Conservation (phyloP, 1,140 invertebrate genomes). For the Hycleus phaleratus region DNA sequence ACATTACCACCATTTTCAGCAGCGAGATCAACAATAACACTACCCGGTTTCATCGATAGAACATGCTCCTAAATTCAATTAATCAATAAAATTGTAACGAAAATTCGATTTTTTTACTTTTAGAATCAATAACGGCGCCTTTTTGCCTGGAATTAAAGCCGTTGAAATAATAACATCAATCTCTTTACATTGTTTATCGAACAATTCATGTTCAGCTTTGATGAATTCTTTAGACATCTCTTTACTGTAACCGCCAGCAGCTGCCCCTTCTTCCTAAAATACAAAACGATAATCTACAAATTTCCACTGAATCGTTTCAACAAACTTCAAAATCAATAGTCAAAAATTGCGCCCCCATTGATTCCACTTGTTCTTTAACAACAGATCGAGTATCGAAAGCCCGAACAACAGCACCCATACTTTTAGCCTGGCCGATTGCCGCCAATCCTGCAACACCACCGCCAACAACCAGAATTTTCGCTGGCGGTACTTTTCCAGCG, state of each 20-base stretch:
- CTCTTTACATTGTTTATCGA: conserved; percentile 77
- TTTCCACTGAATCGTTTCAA: neutral
- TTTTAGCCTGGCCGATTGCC: conserved; percentile 76
- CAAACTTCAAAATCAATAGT: conserved; percentile 63
- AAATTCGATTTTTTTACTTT: conserved; percentile 38
- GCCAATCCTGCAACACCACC: conserved; percentile 83
- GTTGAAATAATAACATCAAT: conserved; percentile 78
- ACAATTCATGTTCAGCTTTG: conserved; percentile 77
- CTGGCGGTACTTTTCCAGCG: conserved; percentile 77
- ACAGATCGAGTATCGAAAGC: conserved; percentile 81
- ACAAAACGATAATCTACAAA: neutral
- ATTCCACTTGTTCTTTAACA: conserved; percentile 84
- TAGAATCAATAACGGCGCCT: conserved; percentile 72
- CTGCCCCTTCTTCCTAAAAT: conserved; percentile 72
- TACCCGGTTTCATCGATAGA: conserved; percentile 79
- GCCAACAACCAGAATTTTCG: conserved; percentile 79
- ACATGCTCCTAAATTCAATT: conserved; percentile 56
- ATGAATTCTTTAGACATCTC: conserved; percentile 87
- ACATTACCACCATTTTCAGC: conserved; percentile 86
- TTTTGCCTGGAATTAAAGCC: conserved; percentile 83
- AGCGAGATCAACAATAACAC: conserved; percentile 82
- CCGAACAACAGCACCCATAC: conserved; percentile 82
- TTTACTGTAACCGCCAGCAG: conserved; percentile 79
- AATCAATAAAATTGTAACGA: no score
- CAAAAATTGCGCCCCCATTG: conserved; percentile 79